phyloP scores from a whole-genome alignment of 1,140 invertebrate genomes.

The Scaptomyza hsui region DNA sequence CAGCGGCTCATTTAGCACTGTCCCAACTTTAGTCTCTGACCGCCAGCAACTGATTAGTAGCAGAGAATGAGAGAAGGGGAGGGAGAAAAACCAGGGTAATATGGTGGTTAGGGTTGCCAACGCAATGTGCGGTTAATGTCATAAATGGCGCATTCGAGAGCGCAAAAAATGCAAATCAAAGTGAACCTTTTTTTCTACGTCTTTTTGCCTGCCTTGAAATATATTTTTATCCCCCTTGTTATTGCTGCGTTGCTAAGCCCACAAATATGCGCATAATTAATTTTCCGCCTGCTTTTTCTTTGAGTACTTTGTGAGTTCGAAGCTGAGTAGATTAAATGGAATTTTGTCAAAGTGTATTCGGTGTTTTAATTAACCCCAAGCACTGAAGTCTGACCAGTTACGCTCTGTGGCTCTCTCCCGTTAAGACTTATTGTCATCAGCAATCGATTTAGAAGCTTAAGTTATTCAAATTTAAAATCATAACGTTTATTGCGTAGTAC shows the following conservation, averaged over 20 bases:
- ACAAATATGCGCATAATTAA: conserved; percentile 80
- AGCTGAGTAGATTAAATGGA: conserved; percentile 77
- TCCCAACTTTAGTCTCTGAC: conserved; percentile 14
- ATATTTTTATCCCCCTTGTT: background rate
- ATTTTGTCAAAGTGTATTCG: conserved; percentile 73
- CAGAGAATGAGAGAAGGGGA: conserved; percentile 36
- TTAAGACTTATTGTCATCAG: conserved; percentile 10
- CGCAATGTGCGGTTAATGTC: conserved; percentile 58
- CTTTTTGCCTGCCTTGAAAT: background rate
- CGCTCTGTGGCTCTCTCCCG: background rate
- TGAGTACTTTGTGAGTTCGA: conserved; percentile 29
- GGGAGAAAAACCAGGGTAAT: background rate
- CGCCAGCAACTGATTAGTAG: conserved; percentile 58
- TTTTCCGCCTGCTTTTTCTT: conserved; percentile 42
- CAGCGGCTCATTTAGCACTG: conserved; percentile 68
- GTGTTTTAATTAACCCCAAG: conserved; percentile 70
- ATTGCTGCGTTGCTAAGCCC: conserved; percentile 44
- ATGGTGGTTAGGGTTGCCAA: background rate
- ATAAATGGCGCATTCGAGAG: conserved; percentile 61
- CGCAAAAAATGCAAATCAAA: conserved; percentile 72
- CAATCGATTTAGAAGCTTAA: conserved; percentile 16
- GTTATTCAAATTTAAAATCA: background rate
- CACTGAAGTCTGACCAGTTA: conserved; percentile 1
- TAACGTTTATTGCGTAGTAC: conserved; percentile 1
- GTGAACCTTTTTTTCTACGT: conserved; percentile 62